phyloP scores from a whole-genome alignment of 2,797 vertebrate species.

The Ciconia nigra region DNA sequence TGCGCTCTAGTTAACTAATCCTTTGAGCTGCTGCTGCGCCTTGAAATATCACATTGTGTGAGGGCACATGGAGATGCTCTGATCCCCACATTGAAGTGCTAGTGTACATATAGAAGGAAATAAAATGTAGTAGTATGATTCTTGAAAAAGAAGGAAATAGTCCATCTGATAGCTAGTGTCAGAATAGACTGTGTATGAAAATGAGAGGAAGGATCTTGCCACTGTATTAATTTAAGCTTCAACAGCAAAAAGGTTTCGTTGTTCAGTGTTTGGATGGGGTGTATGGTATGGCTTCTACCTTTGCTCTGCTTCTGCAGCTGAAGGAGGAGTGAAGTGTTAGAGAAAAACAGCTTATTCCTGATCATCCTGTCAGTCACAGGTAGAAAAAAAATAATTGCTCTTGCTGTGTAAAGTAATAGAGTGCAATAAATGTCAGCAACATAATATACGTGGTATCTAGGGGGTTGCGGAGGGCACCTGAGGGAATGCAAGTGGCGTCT shows the following conservation, averaged over 20 bases:
- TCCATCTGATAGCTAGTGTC: neutral
- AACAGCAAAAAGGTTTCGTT: neutral
- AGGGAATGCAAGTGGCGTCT: neutral
- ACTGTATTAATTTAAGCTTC: neutral
- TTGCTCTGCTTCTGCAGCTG: neutral
- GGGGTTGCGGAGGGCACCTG: accelerated
- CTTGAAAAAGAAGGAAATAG: neutral
- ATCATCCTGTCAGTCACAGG: neutral
- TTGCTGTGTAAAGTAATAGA: neutral
- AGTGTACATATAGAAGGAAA: neutral
- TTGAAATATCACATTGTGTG: neutral
- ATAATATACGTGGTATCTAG: neutral
- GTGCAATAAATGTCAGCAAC: neutral
- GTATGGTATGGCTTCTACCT: neutral
- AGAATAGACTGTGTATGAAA: neutral
- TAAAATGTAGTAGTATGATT: neutral
- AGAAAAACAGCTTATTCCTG: neutral
- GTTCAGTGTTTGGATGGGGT: neutral
- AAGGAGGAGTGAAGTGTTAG: neutral
- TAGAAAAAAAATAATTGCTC: neutral
- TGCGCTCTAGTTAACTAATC: neutral
- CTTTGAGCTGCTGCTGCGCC: neutral
- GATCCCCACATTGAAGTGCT: neutral
- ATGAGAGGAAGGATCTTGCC: neutral
- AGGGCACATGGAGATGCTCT: neutral